phyloP scores from a whole-genome alignment of 2,888 invertebrate species.

The Morinoia aosen region DNA sequence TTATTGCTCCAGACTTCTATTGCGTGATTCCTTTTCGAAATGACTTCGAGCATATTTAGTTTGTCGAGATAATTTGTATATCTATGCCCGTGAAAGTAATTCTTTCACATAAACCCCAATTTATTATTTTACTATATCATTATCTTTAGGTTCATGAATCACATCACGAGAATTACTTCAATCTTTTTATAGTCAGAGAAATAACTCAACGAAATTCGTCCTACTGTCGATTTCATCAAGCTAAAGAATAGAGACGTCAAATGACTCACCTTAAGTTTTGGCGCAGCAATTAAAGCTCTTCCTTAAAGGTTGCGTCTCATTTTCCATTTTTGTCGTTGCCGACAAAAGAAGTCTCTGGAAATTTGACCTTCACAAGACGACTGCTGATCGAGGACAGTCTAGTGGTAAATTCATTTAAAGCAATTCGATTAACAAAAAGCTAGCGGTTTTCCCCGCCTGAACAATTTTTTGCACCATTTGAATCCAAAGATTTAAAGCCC shows the following conservation, averaged over 20 bases:
- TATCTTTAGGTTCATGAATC: not conserved
- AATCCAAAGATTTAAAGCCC: not conserved
- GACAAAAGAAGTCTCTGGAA: not conserved
- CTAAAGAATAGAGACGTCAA: too few species aligned
- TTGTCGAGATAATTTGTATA: not conserved
- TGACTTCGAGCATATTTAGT: not conserved
- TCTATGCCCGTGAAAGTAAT: not conserved
- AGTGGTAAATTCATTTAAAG: not conserved
- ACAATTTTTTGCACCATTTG: not conserved
- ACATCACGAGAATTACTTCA: not conserved
- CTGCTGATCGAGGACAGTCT: not conserved
- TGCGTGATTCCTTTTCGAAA: not conserved
- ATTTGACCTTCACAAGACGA: not conserved
- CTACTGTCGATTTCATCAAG: too few species aligned
- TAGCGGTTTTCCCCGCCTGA: not conserved
- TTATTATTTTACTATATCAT: not conserved
- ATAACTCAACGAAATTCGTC: not conserved
- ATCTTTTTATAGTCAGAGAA: not conserved
- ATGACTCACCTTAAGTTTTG: not conserved
- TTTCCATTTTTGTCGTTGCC: not conserved
- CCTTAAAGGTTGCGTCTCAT: not conserved
- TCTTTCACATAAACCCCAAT: not conserved
- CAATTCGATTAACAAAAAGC: not conserved
- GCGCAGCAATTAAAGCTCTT: not conserved
- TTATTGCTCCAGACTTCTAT: too few species aligned